Base-by-base conservation (phyloP, 2,797 vertebrate genomes). In the Synaphobranchus kaupii region DNA sequence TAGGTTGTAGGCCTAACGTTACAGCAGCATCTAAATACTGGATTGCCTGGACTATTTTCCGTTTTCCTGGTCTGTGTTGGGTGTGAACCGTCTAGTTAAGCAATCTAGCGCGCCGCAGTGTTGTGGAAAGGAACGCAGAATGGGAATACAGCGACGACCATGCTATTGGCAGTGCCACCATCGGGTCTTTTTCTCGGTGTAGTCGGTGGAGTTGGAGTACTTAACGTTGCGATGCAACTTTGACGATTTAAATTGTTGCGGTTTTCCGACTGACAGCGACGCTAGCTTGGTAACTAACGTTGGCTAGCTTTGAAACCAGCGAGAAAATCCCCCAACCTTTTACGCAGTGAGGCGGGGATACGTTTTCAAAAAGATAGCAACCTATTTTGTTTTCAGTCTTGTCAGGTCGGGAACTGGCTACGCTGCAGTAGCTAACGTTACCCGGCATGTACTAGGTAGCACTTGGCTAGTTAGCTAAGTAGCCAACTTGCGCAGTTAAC, bases 41-140 rank as follows among this genome's bases (percentile, higher is more conserved):
- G 78, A 17, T 76, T 76, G 73, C 3, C 44, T n/a, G 78, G 22
- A 13, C 78, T 13, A 50, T 81, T 81, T 81, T 22, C 78, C 78
- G 47, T 25, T 48, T 76, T 81, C 44, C 44, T 48, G n/a, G 78
- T 81, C 15, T 81, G 44, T 50, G 78, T 81, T 81, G 78, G 78
- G 78, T 81, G 52, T 83, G 50, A 56, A 54, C 82, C 54, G 5
- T 58, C n/a, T 83, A 83, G 52, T 56, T 31, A 48, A 83, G 80
- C 80, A 52, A 13, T 81, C 15, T 20, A 52, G n/a, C 52, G 50
- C 50, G 34, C 82, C 82, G 52, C 82, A 34, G 82, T 56, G 82
- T 56, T 83, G 52, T 17, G 28, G 31, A 34, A 83, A 83, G n/a
- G 52, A 56, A 28, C 48, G 52, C 82, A 56, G 82, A 83, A 56